Evolutionary conservation across 2,888 invertebrate species (phyloP).

Genomic region (Phania funesta): DNA sequence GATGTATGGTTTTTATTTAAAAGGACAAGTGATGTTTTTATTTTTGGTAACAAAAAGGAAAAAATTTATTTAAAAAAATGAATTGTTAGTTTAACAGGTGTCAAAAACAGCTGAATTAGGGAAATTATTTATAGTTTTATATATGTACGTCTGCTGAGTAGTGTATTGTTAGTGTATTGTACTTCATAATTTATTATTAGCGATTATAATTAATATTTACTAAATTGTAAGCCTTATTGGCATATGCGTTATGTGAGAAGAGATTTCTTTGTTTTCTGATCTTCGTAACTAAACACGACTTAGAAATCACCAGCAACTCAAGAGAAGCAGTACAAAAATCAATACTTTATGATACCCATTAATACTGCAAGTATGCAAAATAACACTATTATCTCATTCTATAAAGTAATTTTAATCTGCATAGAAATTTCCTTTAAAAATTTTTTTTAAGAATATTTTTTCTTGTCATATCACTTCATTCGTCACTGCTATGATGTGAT

Average conservation of each 20-base stretch:
- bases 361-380: too few species aligned
- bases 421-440: neutral
- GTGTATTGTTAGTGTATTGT: too few species aligned
- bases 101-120: conserved; percentile 53
- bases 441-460: conserved; percentile 1
- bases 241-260: too few species aligned
- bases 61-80: conserved; percentile 6
- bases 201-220: too few species aligned
- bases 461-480: conserved; percentile 28
- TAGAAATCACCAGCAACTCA: too few species aligned
- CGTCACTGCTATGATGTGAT: conserved; percentile 57
- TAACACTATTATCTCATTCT: too few species aligned
- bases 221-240: too few species aligned
- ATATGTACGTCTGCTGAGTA: neutral
- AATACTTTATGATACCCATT: too few species aligned
- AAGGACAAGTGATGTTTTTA: conserved; percentile 18
- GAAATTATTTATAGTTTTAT: neutral
- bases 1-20: neutral
- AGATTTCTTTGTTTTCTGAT: too few species aligned
- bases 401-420: neutral
- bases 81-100: conserved; percentile 55
- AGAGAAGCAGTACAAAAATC: too few species aligned
- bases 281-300: too few species aligned
- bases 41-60: conserved; percentile 3
- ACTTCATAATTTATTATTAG: too few species aligned